phyloP scores from a whole-genome alignment of 2,797 vertebrate species.

The Notamacropus eugenii region DNA sequence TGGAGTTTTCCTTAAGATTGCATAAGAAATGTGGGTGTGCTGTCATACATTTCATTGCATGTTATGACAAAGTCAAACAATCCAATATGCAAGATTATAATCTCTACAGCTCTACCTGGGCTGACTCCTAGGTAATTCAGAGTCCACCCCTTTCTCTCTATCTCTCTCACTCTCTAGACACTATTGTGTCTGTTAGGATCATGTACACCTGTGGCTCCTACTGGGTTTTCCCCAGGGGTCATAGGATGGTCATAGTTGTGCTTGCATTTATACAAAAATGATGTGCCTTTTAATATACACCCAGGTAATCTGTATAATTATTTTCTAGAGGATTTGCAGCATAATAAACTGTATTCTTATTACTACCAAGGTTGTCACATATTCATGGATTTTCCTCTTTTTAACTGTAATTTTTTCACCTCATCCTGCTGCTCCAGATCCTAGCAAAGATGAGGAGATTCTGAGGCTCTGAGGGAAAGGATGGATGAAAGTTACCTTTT shows the following conservation, averaged over 20 bases:
- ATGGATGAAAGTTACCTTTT: background rate
- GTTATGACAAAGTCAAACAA: constrained; percentile 57
- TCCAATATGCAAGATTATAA: constrained; percentile 44
- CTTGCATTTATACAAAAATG: background rate
- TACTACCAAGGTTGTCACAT: background rate
- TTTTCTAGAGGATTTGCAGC: background rate
- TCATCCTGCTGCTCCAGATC: background rate
- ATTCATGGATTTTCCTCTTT: background rate
- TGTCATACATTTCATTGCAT: constrained; percentile 48
- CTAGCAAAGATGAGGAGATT: background rate
- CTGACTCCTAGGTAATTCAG: constrained; percentile 28
- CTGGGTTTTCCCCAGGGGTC: constrained; percentile 49
- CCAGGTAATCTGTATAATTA: background rate
- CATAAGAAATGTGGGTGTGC: constrained; percentile 49
- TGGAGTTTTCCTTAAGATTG: constrained; percentile 37
- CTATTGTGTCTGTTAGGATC: constrained; percentile 21
- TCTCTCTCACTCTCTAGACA: constrained; percentile 24
- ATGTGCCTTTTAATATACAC: background rate
- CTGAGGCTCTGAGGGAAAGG: background rate
- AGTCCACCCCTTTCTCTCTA: background rate
- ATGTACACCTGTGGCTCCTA: constrained; percentile 17
- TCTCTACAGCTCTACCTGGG: background rate
- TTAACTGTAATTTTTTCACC: background rate
- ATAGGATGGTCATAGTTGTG: constrained; percentile 17
- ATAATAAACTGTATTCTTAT: background rate